Conservation (phyloP, 2,888 invertebrate species). For the Orgyia antiqua region DNA sequence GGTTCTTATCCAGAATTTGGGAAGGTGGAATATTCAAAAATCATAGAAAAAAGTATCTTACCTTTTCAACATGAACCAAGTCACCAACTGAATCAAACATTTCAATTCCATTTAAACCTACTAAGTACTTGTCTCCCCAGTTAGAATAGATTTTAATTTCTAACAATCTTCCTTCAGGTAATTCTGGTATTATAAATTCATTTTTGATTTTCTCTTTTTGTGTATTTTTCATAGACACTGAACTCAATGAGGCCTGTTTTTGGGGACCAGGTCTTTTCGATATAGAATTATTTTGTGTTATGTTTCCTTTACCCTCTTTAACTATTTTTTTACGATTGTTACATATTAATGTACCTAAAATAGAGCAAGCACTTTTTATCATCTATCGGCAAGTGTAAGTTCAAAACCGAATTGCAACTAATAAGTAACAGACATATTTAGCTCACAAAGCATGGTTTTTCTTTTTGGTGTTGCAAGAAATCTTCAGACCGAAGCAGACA, state of each 20-base stretch:
- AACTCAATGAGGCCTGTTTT: conserved; percentile 38
- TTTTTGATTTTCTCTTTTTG: conserved; percentile 41
- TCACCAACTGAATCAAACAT: conserved; percentile 82
- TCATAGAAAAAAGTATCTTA: conserved; percentile 38
- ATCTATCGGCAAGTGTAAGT: no score
- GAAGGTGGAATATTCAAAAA: no score
- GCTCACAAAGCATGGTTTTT: no score
- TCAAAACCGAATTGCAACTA: no score
- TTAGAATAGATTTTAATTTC: conserved; percentile 83
- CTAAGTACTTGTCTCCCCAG: conserved; percentile 89
- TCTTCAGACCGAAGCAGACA: no score
- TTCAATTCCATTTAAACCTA: conserved; percentile 88
- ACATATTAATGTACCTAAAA: conserved; percentile 35
- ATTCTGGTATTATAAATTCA: conserved; percentile 86
- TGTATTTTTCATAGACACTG: conserved; percentile 33
- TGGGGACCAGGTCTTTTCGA: conserved; percentile 33
- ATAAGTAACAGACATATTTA: no score
- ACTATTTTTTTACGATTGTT: conserved; percentile 33
- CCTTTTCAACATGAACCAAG: conserved; percentile 79
- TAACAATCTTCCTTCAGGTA: conserved; percentile 83
- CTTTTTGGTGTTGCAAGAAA: no score
- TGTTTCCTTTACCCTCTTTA: conserved; percentile 31
- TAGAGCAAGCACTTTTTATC: not conserved
- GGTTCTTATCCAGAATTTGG: no score
- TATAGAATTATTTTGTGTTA: conserved; percentile 21